These are phyloP conservation scores for Hyles euphorbiae DNA, from an alignment of 1,140 invertebrate genomes.

Conservation along the genomic window DNA sequence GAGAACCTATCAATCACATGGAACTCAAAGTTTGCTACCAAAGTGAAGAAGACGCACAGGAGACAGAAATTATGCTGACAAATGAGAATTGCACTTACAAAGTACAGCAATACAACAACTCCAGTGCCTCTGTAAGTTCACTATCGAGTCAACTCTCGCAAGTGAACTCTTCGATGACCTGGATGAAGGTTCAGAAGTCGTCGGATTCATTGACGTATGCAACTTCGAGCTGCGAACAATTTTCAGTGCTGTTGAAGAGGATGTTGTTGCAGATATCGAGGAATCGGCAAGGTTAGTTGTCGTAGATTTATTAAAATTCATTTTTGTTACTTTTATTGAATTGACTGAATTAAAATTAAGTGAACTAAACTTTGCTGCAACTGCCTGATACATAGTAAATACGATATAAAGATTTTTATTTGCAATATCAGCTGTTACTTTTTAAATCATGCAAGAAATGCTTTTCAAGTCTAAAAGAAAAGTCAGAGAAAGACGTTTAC, in stretches of 20 bases:
- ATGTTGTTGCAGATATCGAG: conserved; percentile 62
- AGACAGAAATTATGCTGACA: conserved; percentile 55
- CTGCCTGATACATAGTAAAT: too few species aligned
- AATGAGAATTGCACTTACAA: conserved; percentile 58
- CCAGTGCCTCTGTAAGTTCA: conserved; percentile 41
- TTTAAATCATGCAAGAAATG: too few species aligned
- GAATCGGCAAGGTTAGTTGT: conserved; percentile 52
- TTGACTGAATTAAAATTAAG: neutral
- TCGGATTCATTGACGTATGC: conserved; percentile 31
- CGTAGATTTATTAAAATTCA: neutral
- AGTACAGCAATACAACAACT: conserved; percentile 39
- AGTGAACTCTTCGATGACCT: conserved; percentile 49
- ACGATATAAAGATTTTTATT: too few species aligned
- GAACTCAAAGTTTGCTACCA: conserved; percentile 58
- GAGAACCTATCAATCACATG: conserved; percentile 41
- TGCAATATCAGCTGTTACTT: too few species aligned
- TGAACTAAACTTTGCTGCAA: neutral
- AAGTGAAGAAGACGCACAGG: conserved; percentile 41
- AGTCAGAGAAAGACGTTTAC: too few species aligned
- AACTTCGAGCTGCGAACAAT: conserved; percentile 53
- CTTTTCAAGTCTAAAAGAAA: too few species aligned
- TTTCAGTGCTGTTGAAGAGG: conserved; percentile 47
- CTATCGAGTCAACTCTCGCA: conserved; percentile 42
- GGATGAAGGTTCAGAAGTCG: conserved; percentile 62
- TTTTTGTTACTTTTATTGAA: neutral